Evolutionary conservation across 2,113 vertebrate genomes (phyloP), one percentile per base, ranked within the genome.

Genomic region (Forbesichthys agassizii): DNA sequence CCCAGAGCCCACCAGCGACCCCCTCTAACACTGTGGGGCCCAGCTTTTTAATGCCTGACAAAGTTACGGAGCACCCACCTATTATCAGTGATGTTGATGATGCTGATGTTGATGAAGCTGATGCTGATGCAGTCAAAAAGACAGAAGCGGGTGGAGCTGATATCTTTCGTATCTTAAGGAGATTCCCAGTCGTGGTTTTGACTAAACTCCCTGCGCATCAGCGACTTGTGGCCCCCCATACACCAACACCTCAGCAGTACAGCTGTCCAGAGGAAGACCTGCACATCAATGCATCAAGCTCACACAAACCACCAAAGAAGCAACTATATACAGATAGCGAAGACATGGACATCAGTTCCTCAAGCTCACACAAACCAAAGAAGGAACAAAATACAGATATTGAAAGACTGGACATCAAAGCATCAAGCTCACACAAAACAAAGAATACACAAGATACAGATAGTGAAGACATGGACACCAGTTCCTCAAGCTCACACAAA

Each of bases 161-260:
- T 0, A 62, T 66, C 1, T 5, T 0, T 1, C 1, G 1, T 4
- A 0, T 1, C 60, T 36, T 7, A 5, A 72, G 5, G 0, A 76
- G 33, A 20, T 1, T 68, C 18, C 49, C 68, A 4, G 61, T 76
- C 3, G 83, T 89, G 51, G 61, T 63, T 14, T 47, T 89, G 62
- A 80, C 10, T 4, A 80, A 59, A 61, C 73, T 87, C 48, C 8
- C 62, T 61, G 3, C 0, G 1, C 1, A 11, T 4, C 0, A 13
- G 59, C 36, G 79, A 9, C 58, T 4, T 3, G 11, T 0, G 0
- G n/a, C 20, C 13, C 3, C 46, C 3, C 0, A 0, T 58, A 6
- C 1, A 13, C 4, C 9, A 9, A 0, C 0, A 0, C 12, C 48
- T 48, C n/a, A n/a, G 20, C 9, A 0, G 13, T 0, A 0, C 3